These are phyloP conservation scores for Tympanoctomys barrerae DNA, from an alignment of 2,797 vertebrate genomes.

Conservation along the genomic window DNA sequence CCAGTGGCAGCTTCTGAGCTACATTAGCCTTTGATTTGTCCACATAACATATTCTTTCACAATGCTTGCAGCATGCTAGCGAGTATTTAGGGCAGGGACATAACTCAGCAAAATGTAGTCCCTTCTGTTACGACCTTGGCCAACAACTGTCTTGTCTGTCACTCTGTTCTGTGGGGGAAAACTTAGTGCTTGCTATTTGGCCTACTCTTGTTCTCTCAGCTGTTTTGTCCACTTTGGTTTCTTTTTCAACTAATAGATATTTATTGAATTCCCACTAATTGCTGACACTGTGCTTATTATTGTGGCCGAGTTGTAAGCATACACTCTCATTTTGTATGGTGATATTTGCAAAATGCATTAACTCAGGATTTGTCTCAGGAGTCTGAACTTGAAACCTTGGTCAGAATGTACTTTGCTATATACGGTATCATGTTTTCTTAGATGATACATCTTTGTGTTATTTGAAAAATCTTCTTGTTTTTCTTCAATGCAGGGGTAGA, in stretches of 20 bases:
- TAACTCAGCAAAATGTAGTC: not conserved
- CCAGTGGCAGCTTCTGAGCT: not conserved
- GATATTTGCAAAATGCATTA: slow-evolving; percentile 69
- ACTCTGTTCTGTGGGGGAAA: not conserved
- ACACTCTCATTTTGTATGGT: not conserved
- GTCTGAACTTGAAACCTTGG: slow-evolving; percentile 68
- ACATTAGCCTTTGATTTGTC: not conserved
- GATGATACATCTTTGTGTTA: slow-evolving; percentile 15
- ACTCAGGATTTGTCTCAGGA: slow-evolving; percentile 50
- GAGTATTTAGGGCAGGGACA: not conserved
- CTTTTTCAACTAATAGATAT: slow-evolving; percentile 40
- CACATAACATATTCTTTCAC: not conserved
- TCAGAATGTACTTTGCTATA: slow-evolving; percentile 54
- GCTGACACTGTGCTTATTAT: slow-evolving; percentile 50
- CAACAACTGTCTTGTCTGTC: not conserved
- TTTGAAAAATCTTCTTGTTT: slow-evolving; percentile 58
- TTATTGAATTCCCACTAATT: slow-evolving; percentile 55
- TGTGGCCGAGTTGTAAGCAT: slow-evolving; percentile 30
- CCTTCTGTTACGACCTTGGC: not conserved
- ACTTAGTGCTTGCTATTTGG: not conserved
- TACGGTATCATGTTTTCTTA: slow-evolving; percentile 31
- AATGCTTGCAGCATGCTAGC: not conserved
- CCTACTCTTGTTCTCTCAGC: not conserved
- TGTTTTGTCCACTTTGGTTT: slow-evolving; percentile 12
- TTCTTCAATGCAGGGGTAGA: slow-evolving; percentile 35